Evolutionary conservation across 2,113 vertebrate genomes (phyloP), one percentile per base, ranked within the genome.

Genomic region (Mirounga angustirostris): DNA sequence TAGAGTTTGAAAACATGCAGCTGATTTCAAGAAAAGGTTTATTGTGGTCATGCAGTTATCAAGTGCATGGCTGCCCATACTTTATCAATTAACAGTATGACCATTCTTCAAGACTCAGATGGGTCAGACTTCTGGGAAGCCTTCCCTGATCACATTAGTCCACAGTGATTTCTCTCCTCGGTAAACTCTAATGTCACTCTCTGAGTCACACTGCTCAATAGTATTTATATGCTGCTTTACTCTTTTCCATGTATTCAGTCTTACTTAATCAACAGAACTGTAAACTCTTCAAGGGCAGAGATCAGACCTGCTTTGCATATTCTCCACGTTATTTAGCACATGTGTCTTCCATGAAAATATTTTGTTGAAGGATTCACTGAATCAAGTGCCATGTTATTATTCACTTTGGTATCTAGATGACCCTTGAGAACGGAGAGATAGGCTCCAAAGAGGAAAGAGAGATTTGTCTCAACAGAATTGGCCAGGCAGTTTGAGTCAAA

Each of bases 401-500:
- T 74, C n/a, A 67, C 15, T 87, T 69, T 36, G 14, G 9, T 76
- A 82, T 81, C 52, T 65, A 74, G 52, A 81, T 73, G 36, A 52
- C 22, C 11, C 16, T 67, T 54, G 11, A 91, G 11, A 14, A 73
- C 43, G 74, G 19, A 94, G 8, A 76, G 8, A 52, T 5, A 46
- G 22, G 16, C 26, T 21, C n/a, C 30, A 61, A 69, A 95, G 59
- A 92, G 24, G 58, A 71, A 84, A 46, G 46, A 89, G 71, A 89
- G 10, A 83, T 83, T 92, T 93, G n/a, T 94, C 28, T 58, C 92
- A 93, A 89, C 12, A 94, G 36, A 97, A 74, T 13, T 80, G 46
- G 54, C 82, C n/a, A 96, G 93, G 93, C 26, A 97, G 43, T 84
- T 94, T 3, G 0, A 91, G 67, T 89, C 81, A 76, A 59, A 67